Percentiles rank a stretch among this genome's conserved stretches.
phyloP scores from a whole-genome alignment of 2,888 invertebrate genomes.

The Teinopalpus imperialis region DNA sequence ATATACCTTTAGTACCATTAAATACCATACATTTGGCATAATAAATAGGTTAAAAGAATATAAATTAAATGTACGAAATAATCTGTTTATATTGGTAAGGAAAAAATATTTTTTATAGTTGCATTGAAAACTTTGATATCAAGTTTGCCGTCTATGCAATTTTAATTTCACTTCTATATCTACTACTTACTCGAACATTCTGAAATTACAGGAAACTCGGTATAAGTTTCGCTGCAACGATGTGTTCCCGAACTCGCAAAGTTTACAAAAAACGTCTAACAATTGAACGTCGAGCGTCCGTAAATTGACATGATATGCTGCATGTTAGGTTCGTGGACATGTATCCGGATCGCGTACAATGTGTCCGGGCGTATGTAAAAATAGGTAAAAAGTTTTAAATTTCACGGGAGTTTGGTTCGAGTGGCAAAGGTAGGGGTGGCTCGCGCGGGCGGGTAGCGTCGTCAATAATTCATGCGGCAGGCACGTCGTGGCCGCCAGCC shows the following conservation, averaged over 20 bases:
- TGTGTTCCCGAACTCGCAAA: constrained; percentile 10
- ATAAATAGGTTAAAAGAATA: background rate
- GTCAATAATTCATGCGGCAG: constrained; percentile 79
- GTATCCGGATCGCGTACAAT: constrained; percentile 5
- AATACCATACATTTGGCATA: too few species aligned
- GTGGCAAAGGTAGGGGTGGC: constrained; percentile 45
- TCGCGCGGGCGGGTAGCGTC: constrained; percentile 53
- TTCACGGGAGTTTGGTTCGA: constrained; percentile 46
- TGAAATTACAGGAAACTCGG: constrained; percentile 17
- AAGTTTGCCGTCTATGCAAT: constrained; percentile 15
- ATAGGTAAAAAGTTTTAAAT: constrained; percentile 8
- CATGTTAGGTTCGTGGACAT: constrained; percentile 5
- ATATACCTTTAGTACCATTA: too few species aligned
- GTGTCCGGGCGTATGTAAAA: constrained; percentile 4
- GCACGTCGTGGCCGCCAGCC: constrained; percentile 73
- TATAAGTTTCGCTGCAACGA: constrained; percentile 14
- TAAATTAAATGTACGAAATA: constrained; percentile 5
- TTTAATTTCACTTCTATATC: constrained; percentile 20
- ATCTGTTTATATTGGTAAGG: constrained; percentile 13
- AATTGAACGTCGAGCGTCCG: constrained; percentile 8
- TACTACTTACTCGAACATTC: constrained; percentile 15
- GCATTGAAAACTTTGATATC: constrained; percentile 13
- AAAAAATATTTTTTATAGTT: constrained; percentile 7
- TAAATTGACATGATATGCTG: constrained; percentile 16
- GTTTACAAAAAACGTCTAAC: constrained; percentile 6